phyloP scores from a whole-genome alignment of 2,797 vertebrate species.

The Miichthys miiuy region DNA sequence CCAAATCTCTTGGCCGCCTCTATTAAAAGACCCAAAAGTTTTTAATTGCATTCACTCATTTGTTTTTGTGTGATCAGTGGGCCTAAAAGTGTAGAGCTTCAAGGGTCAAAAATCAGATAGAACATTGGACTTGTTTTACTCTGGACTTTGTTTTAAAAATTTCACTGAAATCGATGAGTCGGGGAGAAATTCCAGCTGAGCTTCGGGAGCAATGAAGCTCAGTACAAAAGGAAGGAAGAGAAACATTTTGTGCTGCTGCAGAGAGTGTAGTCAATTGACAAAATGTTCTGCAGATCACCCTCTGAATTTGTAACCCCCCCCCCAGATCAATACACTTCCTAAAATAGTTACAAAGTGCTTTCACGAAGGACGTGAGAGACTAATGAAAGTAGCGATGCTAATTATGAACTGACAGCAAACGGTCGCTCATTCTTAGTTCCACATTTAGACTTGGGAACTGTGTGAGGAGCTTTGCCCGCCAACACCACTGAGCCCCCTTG shows the following conservation, averaged over 20 bases:
- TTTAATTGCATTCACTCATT: neutral
- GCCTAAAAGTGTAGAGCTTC: constrained; percentile 1
- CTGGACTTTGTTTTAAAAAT: neutral
- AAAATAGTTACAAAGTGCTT: constrained; percentile 10
- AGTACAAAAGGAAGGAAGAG: neutral
- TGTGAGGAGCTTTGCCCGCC: neutral
- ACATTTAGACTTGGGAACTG: neutral
- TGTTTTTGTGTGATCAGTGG: neutral
- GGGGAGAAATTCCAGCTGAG: constrained; percentile 11
- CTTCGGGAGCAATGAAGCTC: neutral
- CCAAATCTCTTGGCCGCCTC: neutral
- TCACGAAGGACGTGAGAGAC: neutral
- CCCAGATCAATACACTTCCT: neutral
- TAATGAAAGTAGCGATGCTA: neutral
- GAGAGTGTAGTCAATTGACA: neutral
- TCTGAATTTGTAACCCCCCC: neutral
- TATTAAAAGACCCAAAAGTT: neutral
- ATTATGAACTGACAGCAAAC: neutral
- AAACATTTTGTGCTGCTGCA: neutral
- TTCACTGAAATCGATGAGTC: constrained; percentile 30
- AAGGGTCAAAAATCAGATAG: neutral
- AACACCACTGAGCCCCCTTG: neutral
- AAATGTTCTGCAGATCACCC: neutral
- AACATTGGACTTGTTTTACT: neutral
- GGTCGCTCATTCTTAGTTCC: neutral